These are phyloP conservation scores for Labrus mixtus DNA, from an alignment of 2,113 vertebrate genomes.

Conservation along the genomic window DNA sequence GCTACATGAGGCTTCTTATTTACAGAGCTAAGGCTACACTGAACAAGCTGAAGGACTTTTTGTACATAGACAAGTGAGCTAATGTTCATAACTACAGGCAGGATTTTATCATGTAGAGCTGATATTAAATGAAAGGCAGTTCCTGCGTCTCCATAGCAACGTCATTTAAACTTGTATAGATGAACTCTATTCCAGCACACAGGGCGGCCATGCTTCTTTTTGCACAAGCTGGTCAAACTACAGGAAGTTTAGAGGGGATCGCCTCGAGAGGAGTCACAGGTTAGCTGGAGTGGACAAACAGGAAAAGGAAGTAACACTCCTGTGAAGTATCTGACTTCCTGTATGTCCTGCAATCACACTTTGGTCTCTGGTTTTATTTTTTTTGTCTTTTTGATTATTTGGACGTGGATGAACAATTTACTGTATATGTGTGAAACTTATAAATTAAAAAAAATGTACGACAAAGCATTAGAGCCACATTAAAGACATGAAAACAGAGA, in stretches of 20 bases:
- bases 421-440: slow-evolving; percentile 1
- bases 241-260: slow-evolving; percentile 35
- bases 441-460: no score
- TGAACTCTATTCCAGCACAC: neutral
- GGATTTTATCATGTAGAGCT: slow-evolving; percentile 26
- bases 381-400: slow-evolving; percentile 12
- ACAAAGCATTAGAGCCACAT: no score
- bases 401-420: neutral
- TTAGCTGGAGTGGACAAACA: slow-evolving; percentile 59
- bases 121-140: slow-evolving; percentile 9
- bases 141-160: neutral
- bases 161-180: slow-evolving; percentile 18
- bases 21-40: no score
- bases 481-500: no score
- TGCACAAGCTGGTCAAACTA: slow-evolving; percentile 42
- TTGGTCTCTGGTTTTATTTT: neutral
- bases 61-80: slow-evolving; percentile 1
- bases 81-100: slow-evolving; percentile 6
- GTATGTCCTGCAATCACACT: slow-evolving; percentile 27
- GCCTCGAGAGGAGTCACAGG: slow-evolving; percentile 54
- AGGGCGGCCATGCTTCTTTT: slow-evolving; percentile 9
- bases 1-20: slow-evolving; percentile 18
- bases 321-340: slow-evolving; percentile 52
- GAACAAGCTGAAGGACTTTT: slow-evolving; percentile 23
- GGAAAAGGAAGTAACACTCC: slow-evolving; percentile 60